Base-by-base conservation (phyloP, 1,140 invertebrate genomes). In the Saccostrea glomerata region DNA sequence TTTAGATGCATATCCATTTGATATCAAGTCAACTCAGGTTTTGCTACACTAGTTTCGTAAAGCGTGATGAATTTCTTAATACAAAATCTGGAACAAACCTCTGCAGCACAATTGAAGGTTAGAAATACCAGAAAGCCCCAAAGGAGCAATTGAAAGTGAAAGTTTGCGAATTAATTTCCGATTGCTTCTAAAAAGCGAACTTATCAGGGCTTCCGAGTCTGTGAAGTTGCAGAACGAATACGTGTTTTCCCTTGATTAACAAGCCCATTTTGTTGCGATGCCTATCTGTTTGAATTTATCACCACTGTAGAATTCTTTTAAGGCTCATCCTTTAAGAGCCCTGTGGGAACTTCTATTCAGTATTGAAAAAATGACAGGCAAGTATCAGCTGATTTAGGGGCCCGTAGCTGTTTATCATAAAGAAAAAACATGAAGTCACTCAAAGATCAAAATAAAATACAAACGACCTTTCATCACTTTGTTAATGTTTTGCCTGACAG, bases 131-230 rank as follows among this genome's bases (percentile, higher is more conserved):
- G 23, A 20, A 66, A 15, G 23, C 23, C 70, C 70, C 11, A 25
- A 13, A 77, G 70, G 30, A 25, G 15, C 70, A 77, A 23, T 77
- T 77, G 25, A 77, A 77, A 77, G 70, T 30, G 30, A 77, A 30
- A 30, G 70, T 77, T 77, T 23, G 30, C 70, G 70, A 77, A 77
- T 77, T 30, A 77, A 77, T 77, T 77, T 77, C 70, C 70, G 70
- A 77, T 77, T 77, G 70, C 70, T 36, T 77, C 70, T 25, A 36
- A 77, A 77, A 77, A 77, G 13, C 70, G 23, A 15, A 77, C 70
- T 13, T 77, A 30, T 77, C 70, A 36, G 13, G 70, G 70, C 70
- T 77, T 77, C 70, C 15, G 25, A 30, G 70, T 77, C 70, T 77
- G 25, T 77, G 70, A 36, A 30, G 30, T 36, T 77, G 70, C 25